Percentiles rank a stretch among this genome's conserved stretches.
Conservation (phyloP, 2,888 invertebrate genomes). For the Heterodera filipjevi region DNA sequence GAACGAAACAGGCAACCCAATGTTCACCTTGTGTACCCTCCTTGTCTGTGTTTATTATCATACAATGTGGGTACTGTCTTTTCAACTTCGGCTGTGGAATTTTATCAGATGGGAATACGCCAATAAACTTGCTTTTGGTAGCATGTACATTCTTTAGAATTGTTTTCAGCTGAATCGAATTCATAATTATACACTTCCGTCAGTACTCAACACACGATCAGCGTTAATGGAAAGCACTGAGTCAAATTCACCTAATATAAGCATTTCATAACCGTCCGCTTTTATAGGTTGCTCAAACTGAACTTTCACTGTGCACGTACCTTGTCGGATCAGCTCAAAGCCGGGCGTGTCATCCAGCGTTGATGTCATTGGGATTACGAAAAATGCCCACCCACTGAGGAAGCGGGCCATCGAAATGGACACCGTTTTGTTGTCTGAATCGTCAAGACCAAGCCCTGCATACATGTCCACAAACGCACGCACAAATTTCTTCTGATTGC, state of each 20-base stretch:
- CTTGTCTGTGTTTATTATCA: conserved; percentile 9
- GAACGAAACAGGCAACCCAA: conserved; percentile 14
- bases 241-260: conserved; percentile 14
- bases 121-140: conserved; percentile 15
- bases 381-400: neutral
- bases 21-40: conserved; percentile 15
- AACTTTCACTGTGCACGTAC: neutral
- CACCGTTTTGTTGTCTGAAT: neutral
- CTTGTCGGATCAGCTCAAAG: conserved; percentile 8
- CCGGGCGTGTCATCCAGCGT: neutral
- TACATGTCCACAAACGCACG: conserved; percentile 22
- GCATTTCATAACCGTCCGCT: neutral
- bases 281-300: conserved; percentile 5
- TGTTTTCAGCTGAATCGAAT: conserved; percentile 7
- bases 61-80: conserved; percentile 4
- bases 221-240: conserved; percentile 19
- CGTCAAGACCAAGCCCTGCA: conserved; percentile 13
- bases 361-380: conserved; percentile 19
- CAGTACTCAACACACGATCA: conserved; percentile 21
- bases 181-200: conserved; percentile 21
- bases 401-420: neutral
- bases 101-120: conserved; percentile 15
- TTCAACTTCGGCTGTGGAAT: neutral
- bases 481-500: neutral
- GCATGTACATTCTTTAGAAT: neutral